Percentiles rank a stretch among this genome's conserved stretches.
Evolutionary conservation across 2,113 vertebrate genomes (phyloP).

Genomic region (Climacteris rufus): DNA sequence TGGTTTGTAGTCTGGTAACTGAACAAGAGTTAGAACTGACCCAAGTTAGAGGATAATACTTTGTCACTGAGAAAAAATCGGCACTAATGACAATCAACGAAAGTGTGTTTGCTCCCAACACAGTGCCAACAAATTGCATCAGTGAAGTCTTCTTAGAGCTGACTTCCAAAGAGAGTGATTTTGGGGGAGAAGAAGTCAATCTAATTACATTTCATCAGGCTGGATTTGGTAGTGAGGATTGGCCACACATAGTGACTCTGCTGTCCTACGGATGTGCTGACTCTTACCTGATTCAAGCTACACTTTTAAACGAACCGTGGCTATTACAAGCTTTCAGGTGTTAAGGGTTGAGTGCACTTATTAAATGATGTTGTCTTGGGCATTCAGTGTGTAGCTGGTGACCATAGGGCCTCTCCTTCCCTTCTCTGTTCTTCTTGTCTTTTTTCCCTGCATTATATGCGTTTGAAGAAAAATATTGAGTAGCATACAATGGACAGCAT

Average conservation of each 20-base stretch:
- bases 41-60: neutral
- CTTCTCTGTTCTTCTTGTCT: neutral
- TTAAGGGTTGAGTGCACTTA: neutral
- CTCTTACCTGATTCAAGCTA: neutral
- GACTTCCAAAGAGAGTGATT: neutral
- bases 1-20: neutral
- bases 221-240: neutral
- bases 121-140: neutral
- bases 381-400: neutral
- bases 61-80: neutral
- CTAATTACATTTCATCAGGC: neutral
- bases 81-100: neutral
- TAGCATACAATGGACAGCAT: rapidly evolving
- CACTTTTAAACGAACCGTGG: neutral
- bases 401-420: neutral
- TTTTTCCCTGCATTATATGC: neutral
- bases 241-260: neutral
- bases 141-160: neutral
- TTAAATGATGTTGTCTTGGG: neutral
- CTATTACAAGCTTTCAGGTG: neutral
- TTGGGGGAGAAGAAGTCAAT: neutral
- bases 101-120: neutral
- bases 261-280: neutral
- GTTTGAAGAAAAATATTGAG: neutral
- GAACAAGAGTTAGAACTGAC: neutral